Conservation (phyloP, 2,888 invertebrate genomes). For the Serripes groenlandicus region DNA sequence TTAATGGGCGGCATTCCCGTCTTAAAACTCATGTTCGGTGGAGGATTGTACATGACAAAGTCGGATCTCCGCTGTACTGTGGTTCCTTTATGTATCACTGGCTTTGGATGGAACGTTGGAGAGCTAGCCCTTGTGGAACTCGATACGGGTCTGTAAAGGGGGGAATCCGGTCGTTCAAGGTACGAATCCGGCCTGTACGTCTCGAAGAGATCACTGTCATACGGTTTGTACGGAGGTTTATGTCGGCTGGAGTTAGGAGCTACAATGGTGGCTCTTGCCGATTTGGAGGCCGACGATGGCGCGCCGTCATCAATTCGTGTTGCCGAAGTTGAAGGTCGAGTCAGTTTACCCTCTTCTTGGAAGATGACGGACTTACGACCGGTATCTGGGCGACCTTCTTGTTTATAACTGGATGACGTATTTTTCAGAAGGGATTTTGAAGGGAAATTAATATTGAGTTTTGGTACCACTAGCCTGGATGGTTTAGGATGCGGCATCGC, state of each 20-base stretch:
- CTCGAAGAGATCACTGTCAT: conserved; percentile 31
- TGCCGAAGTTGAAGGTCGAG: conserved; percentile 36
- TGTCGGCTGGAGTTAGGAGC: conserved; percentile 40
- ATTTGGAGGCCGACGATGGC: conserved; percentile 32
- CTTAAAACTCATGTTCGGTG: conserved; percentile 35
- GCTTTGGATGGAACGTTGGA: conserved; percentile 51
- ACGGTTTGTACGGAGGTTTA: conserved; percentile 4
- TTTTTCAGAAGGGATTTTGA: conserved; percentile 33
- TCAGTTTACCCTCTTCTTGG: conserved; percentile 34
- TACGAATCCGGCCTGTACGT: conserved; percentile 34
- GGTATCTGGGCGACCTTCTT: conserved; percentile 22
- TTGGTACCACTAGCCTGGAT: conserved; percentile 43
- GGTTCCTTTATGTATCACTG: conserved; percentile 43
- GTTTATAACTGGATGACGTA: neutral
- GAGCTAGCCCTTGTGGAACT: conserved; percentile 33
- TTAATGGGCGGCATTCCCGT: conserved; percentile 11
- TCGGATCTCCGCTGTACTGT: conserved; percentile 32
- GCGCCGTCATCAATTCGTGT: neutral
- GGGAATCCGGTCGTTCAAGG: neutral
- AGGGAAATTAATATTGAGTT: conserved; percentile 10
- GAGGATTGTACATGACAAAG: conserved; percentile 42
- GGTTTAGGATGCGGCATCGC: conserved; percentile 47
- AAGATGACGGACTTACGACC: conserved; percentile 55
- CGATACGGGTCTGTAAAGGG: neutral
- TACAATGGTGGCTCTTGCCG: conserved; percentile 42